These are phyloP conservation scores for Denticeps clupeoides DNA, from an alignment of 2,797 vertebrate species.

Conservation along the genomic window DNA sequence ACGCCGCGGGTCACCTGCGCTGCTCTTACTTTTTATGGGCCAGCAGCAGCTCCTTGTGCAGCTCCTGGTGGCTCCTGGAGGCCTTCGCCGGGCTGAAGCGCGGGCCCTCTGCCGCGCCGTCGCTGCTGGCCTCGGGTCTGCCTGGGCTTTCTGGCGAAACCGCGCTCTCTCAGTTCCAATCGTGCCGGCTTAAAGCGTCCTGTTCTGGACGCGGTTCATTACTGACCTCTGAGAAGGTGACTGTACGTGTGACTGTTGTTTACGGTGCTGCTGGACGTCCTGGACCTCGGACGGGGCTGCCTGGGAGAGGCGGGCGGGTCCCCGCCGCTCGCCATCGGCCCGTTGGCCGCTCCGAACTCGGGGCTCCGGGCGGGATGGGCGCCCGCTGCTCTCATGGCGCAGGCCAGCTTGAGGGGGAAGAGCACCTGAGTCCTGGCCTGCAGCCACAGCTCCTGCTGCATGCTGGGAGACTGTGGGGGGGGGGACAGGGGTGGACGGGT, in stretches of 20 bases:
- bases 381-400: conserved; percentile 29
- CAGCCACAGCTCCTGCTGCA: conserved; percentile 44
- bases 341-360: conserved; percentile 13
- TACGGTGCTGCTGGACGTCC: conserved; percentile 17
- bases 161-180: too few relatives aligned
- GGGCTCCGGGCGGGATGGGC: conserved; percentile 3
- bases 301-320: neutral
- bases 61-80: conserved; percentile 55
- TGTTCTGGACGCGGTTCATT: too few relatives aligned
- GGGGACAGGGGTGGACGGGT: neutral
- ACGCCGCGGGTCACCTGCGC: too few relatives aligned
- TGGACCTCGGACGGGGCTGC: too few relatives aligned
- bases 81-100: conserved; percentile 33
- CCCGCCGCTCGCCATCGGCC: conserved; percentile 16
- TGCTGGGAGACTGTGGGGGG: conserved; percentile 28
- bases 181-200: too few relatives aligned
- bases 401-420: conserved; percentile 27
- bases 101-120: conserved; percentile 17
- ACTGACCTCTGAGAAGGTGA: neutral
- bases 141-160: too few relatives aligned
- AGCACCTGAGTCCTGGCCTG: conserved; percentile 32
- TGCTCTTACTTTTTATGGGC: conserved; percentile 54
- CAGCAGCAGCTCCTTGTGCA: conserved; percentile 58
- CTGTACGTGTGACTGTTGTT: conserved; percentile 20
- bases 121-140: too few relatives aligned